A percentile compares a stretch with the other conserved stretches of the same genome.
phyloP scores from a whole-genome alignment of 2,888 invertebrate genomes.

The Pristionchus entomophagus region DNA sequence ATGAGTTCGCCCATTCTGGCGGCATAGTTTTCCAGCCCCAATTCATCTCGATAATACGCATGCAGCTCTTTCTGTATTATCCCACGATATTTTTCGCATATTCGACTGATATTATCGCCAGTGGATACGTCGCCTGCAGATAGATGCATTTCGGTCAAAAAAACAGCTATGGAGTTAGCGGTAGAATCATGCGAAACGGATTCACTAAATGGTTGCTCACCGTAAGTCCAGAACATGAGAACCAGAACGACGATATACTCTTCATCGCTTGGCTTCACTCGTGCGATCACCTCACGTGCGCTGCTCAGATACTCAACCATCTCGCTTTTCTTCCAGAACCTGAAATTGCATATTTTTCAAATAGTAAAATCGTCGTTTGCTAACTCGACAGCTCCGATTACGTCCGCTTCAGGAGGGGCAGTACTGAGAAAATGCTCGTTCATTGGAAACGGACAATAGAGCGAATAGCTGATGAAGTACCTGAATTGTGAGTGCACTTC shows the following conservation, averaged over 20 bases:
- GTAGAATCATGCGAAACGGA: not conserved
- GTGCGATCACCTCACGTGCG: no score
- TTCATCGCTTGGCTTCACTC: no score
- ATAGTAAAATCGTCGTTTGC: not conserved
- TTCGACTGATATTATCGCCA: not conserved
- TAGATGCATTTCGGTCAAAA: not conserved
- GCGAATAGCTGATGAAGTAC: not conserved
- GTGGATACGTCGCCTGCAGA: not conserved
- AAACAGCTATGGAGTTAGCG: no score
- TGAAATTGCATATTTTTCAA: not conserved
- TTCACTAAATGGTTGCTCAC: not conserved
- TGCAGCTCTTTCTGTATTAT: not conserved
- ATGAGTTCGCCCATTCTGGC: constrained; percentile 12
- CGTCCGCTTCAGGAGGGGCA: not conserved
- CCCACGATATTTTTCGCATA: not conserved
- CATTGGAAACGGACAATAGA: not conserved
- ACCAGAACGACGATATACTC: no score
- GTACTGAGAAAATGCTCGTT: not conserved
- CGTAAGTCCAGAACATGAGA: no score
- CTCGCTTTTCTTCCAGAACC: not conserved
- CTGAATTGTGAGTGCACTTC: not conserved
- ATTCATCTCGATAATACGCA: not conserved
- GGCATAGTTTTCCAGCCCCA: not conserved
- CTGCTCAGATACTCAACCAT: not conserved
- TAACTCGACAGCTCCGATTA: not conserved